phyloP scores from a whole-genome alignment of 2,797 vertebrate genomes.

The Alcedo quadribrachys region DNA sequence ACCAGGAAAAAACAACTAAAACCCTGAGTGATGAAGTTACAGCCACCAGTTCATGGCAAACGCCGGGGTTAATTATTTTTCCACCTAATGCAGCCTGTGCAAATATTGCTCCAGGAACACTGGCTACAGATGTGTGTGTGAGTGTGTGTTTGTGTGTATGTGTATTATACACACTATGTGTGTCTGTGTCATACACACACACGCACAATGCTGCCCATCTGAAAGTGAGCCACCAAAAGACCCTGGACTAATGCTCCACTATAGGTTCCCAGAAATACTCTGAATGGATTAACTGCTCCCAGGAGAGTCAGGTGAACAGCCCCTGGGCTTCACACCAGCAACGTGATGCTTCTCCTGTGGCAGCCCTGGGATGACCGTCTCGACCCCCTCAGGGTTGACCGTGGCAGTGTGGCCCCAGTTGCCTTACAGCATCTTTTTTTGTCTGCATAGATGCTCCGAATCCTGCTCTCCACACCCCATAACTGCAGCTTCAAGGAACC shows the following conservation, averaged over 20 bases:
- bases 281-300: neutral
- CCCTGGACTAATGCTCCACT: neutral
- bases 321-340: neutral
- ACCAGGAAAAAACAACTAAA: neutral
- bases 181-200: neutral
- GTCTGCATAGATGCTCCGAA: neutral
- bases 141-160: fast-evolving
- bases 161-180: too few species aligned
- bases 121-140: fast-evolving
- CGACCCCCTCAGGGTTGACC: too few species aligned
- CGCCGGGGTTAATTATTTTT: neutral
- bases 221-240: neutral
- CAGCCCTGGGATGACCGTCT: neutral
- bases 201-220: neutral
- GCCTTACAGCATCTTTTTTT: fast-evolving
- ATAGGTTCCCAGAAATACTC: neutral
- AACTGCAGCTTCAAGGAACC: neutral
- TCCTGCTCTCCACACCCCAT: neutral
- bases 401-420: fast-evolving
- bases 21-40: neutral
- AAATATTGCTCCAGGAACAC: neutral
- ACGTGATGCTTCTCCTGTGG: too few species aligned
- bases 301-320: neutral
- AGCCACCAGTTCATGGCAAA: neutral
- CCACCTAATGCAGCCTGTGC: neutral